Percentiles rank a stretch among this genome's conserved stretches.
These are phyloP conservation scores for Neotoxoptera formosana DNA, from an alignment of 1,140 invertebrate species.

Conservation along the genomic window DNA sequence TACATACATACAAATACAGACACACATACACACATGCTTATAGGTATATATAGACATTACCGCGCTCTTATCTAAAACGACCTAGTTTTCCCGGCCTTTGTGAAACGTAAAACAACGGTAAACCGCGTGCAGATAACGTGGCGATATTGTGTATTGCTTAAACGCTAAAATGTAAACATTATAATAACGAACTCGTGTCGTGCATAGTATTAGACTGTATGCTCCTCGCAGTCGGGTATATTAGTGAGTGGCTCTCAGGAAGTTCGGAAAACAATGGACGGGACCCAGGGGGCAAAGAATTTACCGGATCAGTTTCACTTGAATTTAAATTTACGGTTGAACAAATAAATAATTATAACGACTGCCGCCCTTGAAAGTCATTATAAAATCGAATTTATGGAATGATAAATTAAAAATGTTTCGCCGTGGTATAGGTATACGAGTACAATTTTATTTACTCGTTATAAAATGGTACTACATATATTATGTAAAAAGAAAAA, in stretches of 20 bases:
- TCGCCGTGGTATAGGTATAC: neutral
- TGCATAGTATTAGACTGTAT: neutral
- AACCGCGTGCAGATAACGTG: constrained; percentile 4
- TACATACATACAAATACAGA: no score
- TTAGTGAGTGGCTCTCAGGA: neutral
- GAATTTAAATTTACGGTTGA: neutral
- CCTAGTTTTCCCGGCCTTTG: neutral
- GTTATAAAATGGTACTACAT: neutral
- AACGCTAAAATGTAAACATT: constrained; percentile 36
- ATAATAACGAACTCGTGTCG: neutral
- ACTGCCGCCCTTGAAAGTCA: neutral
- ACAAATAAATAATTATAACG: constrained; percentile 19
- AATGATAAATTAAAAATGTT: neutral
- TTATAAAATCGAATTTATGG: constrained; percentile 21
- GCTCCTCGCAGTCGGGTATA: neutral
- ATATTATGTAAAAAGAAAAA: neutral
- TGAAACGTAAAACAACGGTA: constrained; percentile 16
- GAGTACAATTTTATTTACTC: neutral
- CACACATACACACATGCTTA: neutral
- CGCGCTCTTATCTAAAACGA: constrained; percentile 6
- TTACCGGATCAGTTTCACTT: neutral
- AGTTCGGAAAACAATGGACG: constrained; percentile 2
- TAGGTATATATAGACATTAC: neutral
- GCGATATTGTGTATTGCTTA: neutral
- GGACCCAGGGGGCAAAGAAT: neutral